Conservation (phyloP, 2,888 invertebrate species). For the Gortyna flavago region DNA sequence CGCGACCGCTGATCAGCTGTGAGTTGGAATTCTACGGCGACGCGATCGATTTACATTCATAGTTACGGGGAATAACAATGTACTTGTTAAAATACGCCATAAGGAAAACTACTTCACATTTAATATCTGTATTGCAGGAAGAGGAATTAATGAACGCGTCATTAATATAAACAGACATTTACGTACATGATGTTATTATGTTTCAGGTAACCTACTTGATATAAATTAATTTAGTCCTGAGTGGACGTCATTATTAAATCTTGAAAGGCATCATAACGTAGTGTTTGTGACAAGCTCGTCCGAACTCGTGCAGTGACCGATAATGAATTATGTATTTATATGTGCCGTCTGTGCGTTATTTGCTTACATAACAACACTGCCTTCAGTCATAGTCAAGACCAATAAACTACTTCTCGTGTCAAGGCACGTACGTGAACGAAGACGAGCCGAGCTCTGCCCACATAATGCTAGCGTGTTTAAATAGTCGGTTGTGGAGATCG, state of each 20-base stretch:
- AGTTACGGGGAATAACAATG: slow-evolving; percentile 65
- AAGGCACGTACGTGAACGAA: slow-evolving; percentile 81
- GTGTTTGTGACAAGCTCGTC: slow-evolving; percentile 67
- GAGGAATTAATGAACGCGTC: slow-evolving; percentile 52
- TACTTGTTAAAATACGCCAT: slow-evolving; percentile 59
- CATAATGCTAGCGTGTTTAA: slow-evolving; percentile 79
- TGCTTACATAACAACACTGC: slow-evolving; percentile 84
- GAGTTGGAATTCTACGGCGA: slow-evolving; percentile 66
- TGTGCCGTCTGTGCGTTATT: slow-evolving; percentile 79
- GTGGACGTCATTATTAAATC: slow-evolving; percentile 65
- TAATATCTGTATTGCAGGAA: slow-evolving; percentile 57
- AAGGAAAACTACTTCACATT: slow-evolving; percentile 64
- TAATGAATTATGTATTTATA: slow-evolving; percentile 83
- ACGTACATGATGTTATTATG: slow-evolving; percentile 14
- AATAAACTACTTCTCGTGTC: slow-evolving; percentile 84
- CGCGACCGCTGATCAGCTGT: slow-evolving; percentile 64
- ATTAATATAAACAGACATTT: slow-evolving; percentile 40
- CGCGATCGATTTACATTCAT: slow-evolving; percentile 65
- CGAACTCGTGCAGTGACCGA: slow-evolving; percentile 80
- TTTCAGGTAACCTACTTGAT: slow-evolving; percentile 30
- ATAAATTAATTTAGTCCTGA: slow-evolving; percentile 53
- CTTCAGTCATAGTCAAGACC: slow-evolving; percentile 77
- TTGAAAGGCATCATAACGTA: slow-evolving; percentile 66
- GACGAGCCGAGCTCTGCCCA: slow-evolving; percentile 78
- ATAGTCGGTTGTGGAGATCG: slow-evolving; percentile 71